A percentile compares a stretch with the other conserved stretches of the same genome.
phyloP scores from a whole-genome alignment of 2,888 invertebrate genomes.

The Schrankia costaestrigalis region DNA sequence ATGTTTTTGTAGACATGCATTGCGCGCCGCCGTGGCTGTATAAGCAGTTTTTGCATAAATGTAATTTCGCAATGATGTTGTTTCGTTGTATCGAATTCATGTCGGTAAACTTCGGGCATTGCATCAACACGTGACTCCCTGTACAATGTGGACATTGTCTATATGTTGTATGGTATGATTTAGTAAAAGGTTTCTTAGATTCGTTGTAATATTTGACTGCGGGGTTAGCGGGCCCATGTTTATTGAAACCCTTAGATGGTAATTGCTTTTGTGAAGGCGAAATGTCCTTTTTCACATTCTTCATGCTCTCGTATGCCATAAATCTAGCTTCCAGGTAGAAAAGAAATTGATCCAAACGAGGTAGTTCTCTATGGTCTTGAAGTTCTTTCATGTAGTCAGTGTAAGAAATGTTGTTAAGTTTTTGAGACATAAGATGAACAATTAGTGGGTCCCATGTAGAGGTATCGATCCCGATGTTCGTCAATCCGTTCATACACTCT shows the following conservation, averaged over 20 bases:
- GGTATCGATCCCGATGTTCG: conserved; percentile 4
- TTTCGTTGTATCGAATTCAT: conserved; percentile 1
- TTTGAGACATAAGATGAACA: conserved; percentile 7
- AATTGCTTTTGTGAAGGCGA: neutral
- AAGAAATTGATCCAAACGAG: conserved; percentile 3
- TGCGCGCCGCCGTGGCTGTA: neutral
- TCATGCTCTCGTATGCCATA: conserved; percentile 3
- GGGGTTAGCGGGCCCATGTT: too few species aligned
- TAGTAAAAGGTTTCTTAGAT: neutral
- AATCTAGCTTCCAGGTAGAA: conserved; percentile 4
- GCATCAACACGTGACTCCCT: conserved; percentile 3
- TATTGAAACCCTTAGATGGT: too few species aligned
- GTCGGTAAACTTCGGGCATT: conserved; percentile 2
- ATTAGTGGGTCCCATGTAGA: too few species aligned
- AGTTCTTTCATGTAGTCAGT: conserved; percentile 4
- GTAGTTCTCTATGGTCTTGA: conserved; percentile 5
- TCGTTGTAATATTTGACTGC: too few species aligned
- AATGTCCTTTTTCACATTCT: conserved; percentile 1
- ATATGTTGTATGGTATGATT: conserved; percentile 3
- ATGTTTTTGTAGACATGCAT: conserved; percentile 1
- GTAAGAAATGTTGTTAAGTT: conserved; percentile 4
- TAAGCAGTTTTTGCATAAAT: conserved; percentile 7
- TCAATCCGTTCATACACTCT: conserved; percentile 5
- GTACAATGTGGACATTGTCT: conserved; percentile 6
- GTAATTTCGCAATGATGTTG: conserved; percentile 2